A percentile compares a stretch with the other conserved stretches of the same genome.
Conservation (phyloP, 1,140 invertebrate species). For the Drosophila trapezifrons region DNA sequence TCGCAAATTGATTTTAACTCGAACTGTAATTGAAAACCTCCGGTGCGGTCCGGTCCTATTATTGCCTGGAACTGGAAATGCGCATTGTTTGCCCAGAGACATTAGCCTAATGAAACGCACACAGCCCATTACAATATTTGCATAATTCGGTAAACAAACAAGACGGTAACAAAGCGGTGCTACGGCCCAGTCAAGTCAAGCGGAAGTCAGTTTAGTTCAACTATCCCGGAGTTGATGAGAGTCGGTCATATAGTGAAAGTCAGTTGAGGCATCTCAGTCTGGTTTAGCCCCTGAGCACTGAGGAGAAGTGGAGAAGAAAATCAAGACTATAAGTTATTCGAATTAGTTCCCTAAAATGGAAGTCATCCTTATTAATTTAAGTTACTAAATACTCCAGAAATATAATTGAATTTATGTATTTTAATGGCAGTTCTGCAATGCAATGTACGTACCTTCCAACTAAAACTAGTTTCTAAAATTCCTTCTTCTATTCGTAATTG, state of each 20-base stretch:
- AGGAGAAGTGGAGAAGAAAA: background rate
- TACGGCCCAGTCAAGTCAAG: slow-evolving; percentile 11
- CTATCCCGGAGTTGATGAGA: background rate
- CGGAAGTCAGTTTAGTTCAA: slow-evolving; percentile 3
- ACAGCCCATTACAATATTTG: slow-evolving; percentile 53
- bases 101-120: slow-evolving; percentile 75
- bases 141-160: slow-evolving; percentile 60
- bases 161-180: background rate
- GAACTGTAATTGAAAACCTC: slow-evolving; percentile 51
- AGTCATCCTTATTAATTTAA: background rate
- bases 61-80: slow-evolving; percentile 26
- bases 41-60: slow-evolving; percentile 15
- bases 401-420: background rate
- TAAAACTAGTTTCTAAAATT: background rate
- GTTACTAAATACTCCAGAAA: background rate
- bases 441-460: no score
- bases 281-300: slow-evolving; percentile 4
- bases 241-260: background rate
- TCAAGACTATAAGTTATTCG: background rate
- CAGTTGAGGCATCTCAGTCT: background rate
- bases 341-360: no score
- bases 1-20: slow-evolving; percentile 69
- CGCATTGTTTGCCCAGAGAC: slow-evolving; percentile 60
- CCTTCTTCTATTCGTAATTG: no score
- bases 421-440: background rate